Evolutionary conservation across 2,888 invertebrate species (phyloP).

Genomic region (Drosophila nigricruria): DNA sequence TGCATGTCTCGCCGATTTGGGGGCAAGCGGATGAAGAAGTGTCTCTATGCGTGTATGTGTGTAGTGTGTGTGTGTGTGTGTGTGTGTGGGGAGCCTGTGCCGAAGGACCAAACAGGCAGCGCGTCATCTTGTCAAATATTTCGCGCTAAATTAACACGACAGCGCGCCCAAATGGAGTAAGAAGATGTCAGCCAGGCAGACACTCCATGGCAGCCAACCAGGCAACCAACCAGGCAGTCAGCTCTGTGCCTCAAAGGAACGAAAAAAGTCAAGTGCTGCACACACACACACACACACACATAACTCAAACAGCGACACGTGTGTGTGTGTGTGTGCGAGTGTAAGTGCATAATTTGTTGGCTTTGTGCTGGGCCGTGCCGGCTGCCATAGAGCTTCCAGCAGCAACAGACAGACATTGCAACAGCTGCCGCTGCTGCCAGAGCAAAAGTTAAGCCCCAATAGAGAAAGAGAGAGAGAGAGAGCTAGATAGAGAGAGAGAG

Average conservation of each 20-base stretch:
- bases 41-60: background rate
- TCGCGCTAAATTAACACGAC: constrained; percentile 80
- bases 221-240: constrained; percentile 29
- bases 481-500: constrained; percentile 6
- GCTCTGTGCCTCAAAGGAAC: constrained; percentile 54
- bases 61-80: background rate
- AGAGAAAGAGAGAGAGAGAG: constrained; percentile 8
- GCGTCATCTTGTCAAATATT: constrained; percentile 80
- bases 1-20: constrained; percentile 55
- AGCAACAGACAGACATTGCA: constrained; percentile 56
- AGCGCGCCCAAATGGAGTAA: constrained; percentile 79
- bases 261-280: constrained; percentile 68
- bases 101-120: constrained; percentile 50
- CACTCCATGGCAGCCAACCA: constrained; percentile 37
- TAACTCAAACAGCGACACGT: constrained; percentile 65
- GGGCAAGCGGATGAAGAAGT: constrained; percentile 8
- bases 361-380: constrained; percentile 68
- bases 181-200: constrained; percentile 72
- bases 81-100: constrained; percentile 18
- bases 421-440: constrained; percentile 60
- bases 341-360: constrained; percentile 77
- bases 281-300: constrained; percentile 58
- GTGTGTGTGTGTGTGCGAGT: constrained; percentile 34
- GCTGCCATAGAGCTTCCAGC: constrained; percentile 32
- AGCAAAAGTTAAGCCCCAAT: constrained; percentile 70